These are phyloP conservation scores for Cyclura pinguis DNA, from an alignment of 2,797 vertebrate genomes.

Conservation along the genomic window DNA sequence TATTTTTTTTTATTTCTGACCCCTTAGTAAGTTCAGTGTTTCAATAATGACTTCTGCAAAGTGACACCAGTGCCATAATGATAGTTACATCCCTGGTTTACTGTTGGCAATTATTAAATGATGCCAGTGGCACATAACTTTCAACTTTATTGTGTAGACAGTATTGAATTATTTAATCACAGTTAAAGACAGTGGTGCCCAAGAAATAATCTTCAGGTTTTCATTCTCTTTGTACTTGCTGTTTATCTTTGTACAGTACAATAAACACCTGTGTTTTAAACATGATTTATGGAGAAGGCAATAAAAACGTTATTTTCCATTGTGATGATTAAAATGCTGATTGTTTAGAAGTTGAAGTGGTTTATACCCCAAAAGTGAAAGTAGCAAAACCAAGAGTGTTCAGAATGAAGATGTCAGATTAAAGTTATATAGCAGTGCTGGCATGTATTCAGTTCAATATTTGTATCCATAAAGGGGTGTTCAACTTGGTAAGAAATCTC, in stretches of 20 bases:
- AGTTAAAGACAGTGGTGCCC: not conserved
- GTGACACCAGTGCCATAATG: not conserved
- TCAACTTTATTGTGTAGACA: not conserved
- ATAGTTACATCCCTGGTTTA: not conserved
- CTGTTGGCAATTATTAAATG: not conserved
- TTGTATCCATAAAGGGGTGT: not conserved
- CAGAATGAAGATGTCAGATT: not conserved
- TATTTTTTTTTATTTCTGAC: not conserved
- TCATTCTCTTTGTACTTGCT: not conserved
- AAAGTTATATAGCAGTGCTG: not conserved
- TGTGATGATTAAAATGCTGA: not conserved
- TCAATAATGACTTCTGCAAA: not conserved
- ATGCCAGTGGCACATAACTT: not conserved
- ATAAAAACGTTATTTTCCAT: not conserved
- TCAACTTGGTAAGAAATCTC: not conserved
- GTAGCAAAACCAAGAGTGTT: not conserved
- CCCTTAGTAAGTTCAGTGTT: not conserved
- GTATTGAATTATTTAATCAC: not conserved
- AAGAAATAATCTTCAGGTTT: not conserved
- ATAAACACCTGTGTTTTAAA: not conserved
- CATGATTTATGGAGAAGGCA: not conserved
- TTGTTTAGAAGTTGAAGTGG: not conserved
- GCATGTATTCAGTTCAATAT: not conserved
- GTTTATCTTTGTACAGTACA: not conserved
- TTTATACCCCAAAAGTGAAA: not conserved